Conservation (phyloP, 1,140 invertebrate genomes). For the Calliphora vicina region DNA sequence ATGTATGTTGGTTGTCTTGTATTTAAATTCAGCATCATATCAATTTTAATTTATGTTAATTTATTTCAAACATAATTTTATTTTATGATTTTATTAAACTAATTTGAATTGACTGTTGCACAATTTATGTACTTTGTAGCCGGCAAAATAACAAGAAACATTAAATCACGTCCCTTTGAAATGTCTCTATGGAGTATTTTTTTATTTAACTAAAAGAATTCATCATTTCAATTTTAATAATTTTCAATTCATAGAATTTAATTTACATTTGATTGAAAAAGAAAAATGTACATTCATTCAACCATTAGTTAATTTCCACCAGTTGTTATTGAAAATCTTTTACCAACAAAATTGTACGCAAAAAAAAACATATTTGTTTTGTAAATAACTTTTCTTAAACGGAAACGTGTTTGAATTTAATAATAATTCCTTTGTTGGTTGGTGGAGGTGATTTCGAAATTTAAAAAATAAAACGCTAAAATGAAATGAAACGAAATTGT, state of each 20-base stretch:
- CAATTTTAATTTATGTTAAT: slow-evolving; percentile 12
- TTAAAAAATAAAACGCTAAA: too few relatives aligned
- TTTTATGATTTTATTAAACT: background rate
- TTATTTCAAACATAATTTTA: background rate
- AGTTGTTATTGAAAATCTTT: background rate
- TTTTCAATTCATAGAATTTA: background rate
- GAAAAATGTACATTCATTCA: too few relatives aligned
- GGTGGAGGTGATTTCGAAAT: background rate
- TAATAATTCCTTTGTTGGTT: background rate
- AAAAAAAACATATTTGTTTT: background rate
- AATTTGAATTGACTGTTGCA: background rate
- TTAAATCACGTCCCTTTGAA: background rate
- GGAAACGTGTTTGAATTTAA: slow-evolving; percentile 6
- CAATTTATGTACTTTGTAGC: background rate
- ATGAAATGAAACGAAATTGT: too few relatives aligned
- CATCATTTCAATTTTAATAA: background rate
- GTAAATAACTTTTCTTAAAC: background rate
- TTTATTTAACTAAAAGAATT: background rate
- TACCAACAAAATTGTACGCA: background rate
- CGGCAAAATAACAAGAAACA: too few relatives aligned
- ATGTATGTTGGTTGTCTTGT: background rate
- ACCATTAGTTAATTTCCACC: background rate
- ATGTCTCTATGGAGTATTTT: background rate
- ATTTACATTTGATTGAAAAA: background rate
- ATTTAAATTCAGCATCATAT: background rate